phyloP scores from a whole-genome alignment of 2,797 vertebrate genomes.

The Hypotaenidia philippensis region DNA sequence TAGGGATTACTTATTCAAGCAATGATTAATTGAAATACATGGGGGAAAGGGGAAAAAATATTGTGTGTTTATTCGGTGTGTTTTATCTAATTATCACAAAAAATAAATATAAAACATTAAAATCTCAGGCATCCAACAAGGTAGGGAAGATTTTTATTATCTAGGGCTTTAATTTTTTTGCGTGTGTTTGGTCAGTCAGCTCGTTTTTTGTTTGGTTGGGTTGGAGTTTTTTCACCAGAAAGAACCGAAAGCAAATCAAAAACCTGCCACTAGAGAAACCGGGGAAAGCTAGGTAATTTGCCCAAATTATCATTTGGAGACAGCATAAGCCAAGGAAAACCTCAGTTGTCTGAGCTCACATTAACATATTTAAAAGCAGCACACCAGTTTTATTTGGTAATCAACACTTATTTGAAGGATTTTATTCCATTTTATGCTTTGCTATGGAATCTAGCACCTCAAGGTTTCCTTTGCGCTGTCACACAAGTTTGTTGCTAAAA shows the following conservation, averaged over 20 bases:
- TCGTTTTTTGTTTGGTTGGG: not conserved
- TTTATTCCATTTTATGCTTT: not conserved
- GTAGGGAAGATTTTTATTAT: not conserved
- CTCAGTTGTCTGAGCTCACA: not conserved
- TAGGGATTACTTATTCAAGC: not conserved
- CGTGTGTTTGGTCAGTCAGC: not conserved
- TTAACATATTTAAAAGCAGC: not conserved
- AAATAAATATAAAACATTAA: not conserved
- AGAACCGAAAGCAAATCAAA: not conserved
- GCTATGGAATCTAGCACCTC: not conserved
- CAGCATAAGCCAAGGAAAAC: not conserved
- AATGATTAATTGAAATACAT: not conserved
- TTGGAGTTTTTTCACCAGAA: not conserved
- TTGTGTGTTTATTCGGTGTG: not conserved
- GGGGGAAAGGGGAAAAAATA: not conserved
- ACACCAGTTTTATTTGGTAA: not conserved
- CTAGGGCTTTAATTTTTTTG: not conserved
- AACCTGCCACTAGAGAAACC: not conserved
- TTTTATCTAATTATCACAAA: not conserved
- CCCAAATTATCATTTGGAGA: not conserved
- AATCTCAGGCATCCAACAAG: not conserved
- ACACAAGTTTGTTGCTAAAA: not conserved
- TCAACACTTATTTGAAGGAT: not conserved
- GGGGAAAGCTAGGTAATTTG: not conserved
- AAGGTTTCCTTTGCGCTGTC: not conserved